These are phyloP conservation scores for Beris morrisii DNA, from an alignment of 2,888 invertebrate genomes.

Conservation along the genomic window DNA sequence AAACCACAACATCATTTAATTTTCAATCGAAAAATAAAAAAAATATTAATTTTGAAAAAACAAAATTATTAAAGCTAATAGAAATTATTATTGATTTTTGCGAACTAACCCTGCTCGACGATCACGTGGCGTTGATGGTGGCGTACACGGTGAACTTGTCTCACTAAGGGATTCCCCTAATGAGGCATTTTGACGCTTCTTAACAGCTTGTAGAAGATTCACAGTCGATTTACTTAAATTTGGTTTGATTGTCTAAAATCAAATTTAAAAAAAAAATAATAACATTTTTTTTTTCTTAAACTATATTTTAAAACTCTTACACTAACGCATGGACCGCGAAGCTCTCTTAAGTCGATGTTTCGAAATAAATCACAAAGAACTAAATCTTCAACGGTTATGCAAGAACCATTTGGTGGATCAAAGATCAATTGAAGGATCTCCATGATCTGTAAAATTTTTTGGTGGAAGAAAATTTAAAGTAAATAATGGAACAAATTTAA, in stretches of 20 bases:
- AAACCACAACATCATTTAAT: slow-evolving; percentile 18
- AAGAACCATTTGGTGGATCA: slow-evolving; percentile 65
- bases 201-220: slow-evolving; percentile 55
- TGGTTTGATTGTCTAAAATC: slow-evolving; percentile 55
- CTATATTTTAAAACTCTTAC: slow-evolving; percentile 57
- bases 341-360: slow-evolving; percentile 84
- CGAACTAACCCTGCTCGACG: slow-evolving; percentile 53
- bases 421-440: slow-evolving; percentile 79
- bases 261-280: slow-evolving; percentile 1
- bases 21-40: slow-evolving; percentile 7
- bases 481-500: too few relatives aligned
- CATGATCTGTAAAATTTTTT: slow-evolving; percentile 62
- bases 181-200: slow-evolving; percentile 55
- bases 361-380: slow-evolving; percentile 82
- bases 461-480: slow-evolving; percentile 21
- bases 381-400: slow-evolving; percentile 78
- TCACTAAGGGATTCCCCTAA: slow-evolving; percentile 55
- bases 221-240: slow-evolving; percentile 56
- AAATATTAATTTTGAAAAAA: slow-evolving; percentile 4
- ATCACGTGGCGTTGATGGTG: slow-evolving; percentile 56
- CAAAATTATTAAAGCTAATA: slow-evolving; percentile 3
- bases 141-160: slow-evolving; percentile 56
- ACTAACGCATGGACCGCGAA: slow-evolving; percentile 79
- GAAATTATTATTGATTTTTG: slow-evolving; percentile 15
- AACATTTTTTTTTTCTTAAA: slow-evolving; percentile 2